Base-by-base conservation (phyloP, 2,113 vertebrate species). In the Ciconia stormi region DNA sequence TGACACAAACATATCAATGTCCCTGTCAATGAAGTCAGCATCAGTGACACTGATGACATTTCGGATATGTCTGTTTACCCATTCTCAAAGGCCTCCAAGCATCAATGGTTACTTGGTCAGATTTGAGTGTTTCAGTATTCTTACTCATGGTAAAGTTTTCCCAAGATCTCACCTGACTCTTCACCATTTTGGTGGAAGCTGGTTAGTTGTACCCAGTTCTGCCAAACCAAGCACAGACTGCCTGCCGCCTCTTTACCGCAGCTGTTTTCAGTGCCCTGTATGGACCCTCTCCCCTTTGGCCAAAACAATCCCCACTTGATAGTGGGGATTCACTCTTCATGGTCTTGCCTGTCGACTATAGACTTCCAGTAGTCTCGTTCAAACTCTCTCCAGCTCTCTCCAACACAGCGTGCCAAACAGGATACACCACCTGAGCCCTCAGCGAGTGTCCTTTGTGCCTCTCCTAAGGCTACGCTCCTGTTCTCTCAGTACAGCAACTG, bases 401-500 rank as follows among this genome's bases (percentile, higher is more conserved):
- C 69, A 93, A 52, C 10, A 34, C 21, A 71, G 29, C 1, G 0
- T 30, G n/a, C 11, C 27, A 42, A 82, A 86, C 6, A 34, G 29
- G 32, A 61, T 5, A 82, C 4, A 42, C 9, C 6, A 50, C 4
- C 23, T 46, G 16, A 63, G 23, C 14, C 32, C 40, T 25, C 30
- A 36, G 1, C 1, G 1, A 73, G n/a, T 27, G 50, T 6, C 36
- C 46, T 34, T 6, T 4, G 0, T 11, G 21, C 22, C 46, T 52
- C 61, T 46, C 76, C 46, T 55, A 61, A 79, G 36, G 46, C 59
- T 61, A 5, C 15, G 89, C 5, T 65, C 25, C 40, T 34, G 12
- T 25, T 61, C 22, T 21, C 30, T 66, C 34, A 52, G 46, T 38
- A 42, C 50, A 74, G 32, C 61, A 86, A 19, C 11, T 65, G 12